Base-by-base conservation (phyloP, 1,140 invertebrate species). In the Frieseomelitta varia region DNA sequence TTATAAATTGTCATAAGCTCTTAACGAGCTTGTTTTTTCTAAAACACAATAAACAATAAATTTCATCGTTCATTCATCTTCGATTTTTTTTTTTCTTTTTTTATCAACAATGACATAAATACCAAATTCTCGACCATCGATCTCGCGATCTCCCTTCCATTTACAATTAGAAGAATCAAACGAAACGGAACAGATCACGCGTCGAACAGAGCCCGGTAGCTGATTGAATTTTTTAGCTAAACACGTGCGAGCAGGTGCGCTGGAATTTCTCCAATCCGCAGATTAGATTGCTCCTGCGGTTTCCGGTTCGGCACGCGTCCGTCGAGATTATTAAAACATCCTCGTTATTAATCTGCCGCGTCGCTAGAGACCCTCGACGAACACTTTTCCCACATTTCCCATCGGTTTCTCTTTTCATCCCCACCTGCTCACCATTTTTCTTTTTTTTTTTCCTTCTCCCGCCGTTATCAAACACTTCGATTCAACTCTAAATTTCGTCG, bases 251-350 rank as follows among this genome's bases (percentile, higher is more conserved):
- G 55, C 61, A 74, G 61, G 27, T 67, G 72, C 39, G 53, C 63
- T 77, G 81, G 73, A 82, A 82, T 75, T 82, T 67, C 76, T 82
- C 73, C 81, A 82, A 77, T 82, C 81, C 73, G 3, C 53, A 67
- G 81, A 76, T 77, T 68, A 76, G 56, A 61, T 71, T 76, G 73
- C 79, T 53, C 58, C 67, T 47, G 55, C 24, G 55, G 39, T 73
- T 79, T 75, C 51, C 75, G 27, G 68, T 58, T 77, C 77, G 58
- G 51, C 80, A 63, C 39, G 24, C 71, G 65, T 53, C 14, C 69
- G 65, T 17, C 55, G 63, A 86, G 72, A 85, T 87, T 86, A 86
- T 75, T 85, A 80, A 87, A 76, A 81, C 69, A 81, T 85, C 71
- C 76, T 47, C 56, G 73, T 82, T 85, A 72, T 81, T 88, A 85